Evolutionary conservation across 2,888 invertebrate genomes (phyloP), one percentile per base, ranked within the genome.

Genomic region (Parasteatoda lunata): DNA sequence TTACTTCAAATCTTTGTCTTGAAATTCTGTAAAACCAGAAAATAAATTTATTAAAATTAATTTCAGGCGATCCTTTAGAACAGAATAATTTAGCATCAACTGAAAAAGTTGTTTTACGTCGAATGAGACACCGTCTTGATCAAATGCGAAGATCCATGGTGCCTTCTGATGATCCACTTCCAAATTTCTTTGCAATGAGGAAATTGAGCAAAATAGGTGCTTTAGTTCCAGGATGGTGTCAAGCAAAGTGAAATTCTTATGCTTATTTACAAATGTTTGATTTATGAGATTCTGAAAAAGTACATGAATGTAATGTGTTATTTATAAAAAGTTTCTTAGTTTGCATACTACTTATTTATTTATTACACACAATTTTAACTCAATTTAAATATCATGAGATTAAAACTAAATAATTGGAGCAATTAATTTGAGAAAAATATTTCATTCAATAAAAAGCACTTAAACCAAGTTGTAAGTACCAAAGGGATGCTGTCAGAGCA

Each of bases 131-230:
- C 45, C 75, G 88, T 6, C 52, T 88, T 66, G 83, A 88, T 54
- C 88, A 88, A 69, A 80, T 88, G 78, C 15, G 77, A 66, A 49
- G 88, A 59, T 83, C 88, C 8, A 88, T 88, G 88, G 83, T 83
- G 15, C 88, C 88, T 54, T 64, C 88, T 3, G 88, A 88, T 77
- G 88, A 88, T 51, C 88, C 88, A 6, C 83, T 88, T 30, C 88
- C 88, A n/a, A 88, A 88, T 71, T 88, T 88, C 66, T 88, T 83
- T 13, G 88, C 88, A 0, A 88, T 88, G 88, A 69, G 88, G 59
- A 73, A 64, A 70, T 5, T 88, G 15, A 76, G 45, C 3, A 64
- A 71, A 77, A 47, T 77, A 30, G 88, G 88, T 71, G 88, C 88
- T 45, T 70, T 88, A 64, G 88, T 88, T 5, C 88, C 88, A 9